These are phyloP conservation scores for Eretmochelys imbricata DNA, from an alignment of 2,113 vertebrate species.

Conservation along the genomic window DNA sequence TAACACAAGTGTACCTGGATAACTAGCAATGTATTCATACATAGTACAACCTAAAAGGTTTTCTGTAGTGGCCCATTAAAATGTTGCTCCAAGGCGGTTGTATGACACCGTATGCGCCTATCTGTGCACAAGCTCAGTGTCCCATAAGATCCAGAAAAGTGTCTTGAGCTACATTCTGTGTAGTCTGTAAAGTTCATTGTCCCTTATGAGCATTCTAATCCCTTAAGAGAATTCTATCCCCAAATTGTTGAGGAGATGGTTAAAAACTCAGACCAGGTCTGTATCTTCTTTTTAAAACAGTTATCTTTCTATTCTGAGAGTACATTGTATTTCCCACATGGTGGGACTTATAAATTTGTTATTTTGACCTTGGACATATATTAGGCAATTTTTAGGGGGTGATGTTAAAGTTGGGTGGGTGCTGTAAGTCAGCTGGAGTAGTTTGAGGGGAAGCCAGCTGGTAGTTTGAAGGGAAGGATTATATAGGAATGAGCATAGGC, in stretches of 20 bases:
- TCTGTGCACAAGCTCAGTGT: not conserved
- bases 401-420: not conserved
- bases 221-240: not conserved
- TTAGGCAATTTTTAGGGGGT: not conserved
- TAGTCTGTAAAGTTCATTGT: not conserved
- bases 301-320: not conserved
- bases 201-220: not conserved
- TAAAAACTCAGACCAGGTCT: not conserved
- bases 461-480: not conserved
- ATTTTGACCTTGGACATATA: not conserved
- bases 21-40: not conserved
- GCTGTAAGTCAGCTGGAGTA: accelerated
- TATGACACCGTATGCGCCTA: not conserved
- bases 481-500: accelerated
- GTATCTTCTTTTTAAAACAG: not conserved
- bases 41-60: not conserved
- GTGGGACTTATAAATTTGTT: not conserved
- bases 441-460: not conserved
- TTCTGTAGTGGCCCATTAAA: not conserved
- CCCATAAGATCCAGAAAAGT: not conserved
- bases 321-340: not conserved
- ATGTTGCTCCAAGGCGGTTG: not conserved
- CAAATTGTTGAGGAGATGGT: no score
- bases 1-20: not conserved
- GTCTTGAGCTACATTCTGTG: not conserved